Evolutionary conservation across 2,888 invertebrate species (phyloP).

Genomic region (Stegophylla sp.): DNA sequence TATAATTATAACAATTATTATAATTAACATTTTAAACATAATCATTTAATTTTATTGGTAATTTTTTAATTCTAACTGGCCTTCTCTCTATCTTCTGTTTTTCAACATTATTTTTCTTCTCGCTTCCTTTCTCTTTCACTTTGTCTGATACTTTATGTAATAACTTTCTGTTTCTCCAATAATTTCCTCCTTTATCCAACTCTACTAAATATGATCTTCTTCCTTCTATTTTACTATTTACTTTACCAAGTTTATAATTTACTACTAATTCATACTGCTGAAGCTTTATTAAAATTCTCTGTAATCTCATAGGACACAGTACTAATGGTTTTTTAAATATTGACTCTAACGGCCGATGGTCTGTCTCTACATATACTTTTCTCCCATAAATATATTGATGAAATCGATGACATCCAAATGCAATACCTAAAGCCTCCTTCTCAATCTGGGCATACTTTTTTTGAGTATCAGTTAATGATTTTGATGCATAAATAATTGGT

Average conservation of each 20-base stretch:
- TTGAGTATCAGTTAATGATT: not conserved
- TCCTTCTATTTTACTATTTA: not conserved
- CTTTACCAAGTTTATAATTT: no score
- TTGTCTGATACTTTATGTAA: no score
- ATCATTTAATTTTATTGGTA: no score
- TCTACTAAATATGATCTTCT: not conserved
- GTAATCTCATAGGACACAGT: not conserved
- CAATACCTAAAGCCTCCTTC: not conserved
- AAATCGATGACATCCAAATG: not conserved
- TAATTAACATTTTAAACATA: no score
- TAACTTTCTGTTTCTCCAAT: no score
- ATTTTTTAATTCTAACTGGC: no score
- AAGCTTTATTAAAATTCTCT: no score
- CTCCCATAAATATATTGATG: not conserved
- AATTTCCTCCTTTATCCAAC: not conserved
- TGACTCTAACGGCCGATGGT: not conserved
- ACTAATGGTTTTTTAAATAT: slow-evolving; percentile 32
- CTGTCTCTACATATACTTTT: slow-evolving; percentile 11
- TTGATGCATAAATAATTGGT: not conserved
- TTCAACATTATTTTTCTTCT: no score
- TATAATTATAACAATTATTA: no score
- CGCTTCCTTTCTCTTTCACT: no score
- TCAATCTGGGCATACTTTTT: slow-evolving; percentile 14
- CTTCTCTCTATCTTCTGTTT: no score
- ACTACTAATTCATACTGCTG: no score